These are phyloP conservation scores for Varanus komodoensis DNA, from an alignment of 2,113 vertebrate species.

Conservation along the genomic window DNA sequence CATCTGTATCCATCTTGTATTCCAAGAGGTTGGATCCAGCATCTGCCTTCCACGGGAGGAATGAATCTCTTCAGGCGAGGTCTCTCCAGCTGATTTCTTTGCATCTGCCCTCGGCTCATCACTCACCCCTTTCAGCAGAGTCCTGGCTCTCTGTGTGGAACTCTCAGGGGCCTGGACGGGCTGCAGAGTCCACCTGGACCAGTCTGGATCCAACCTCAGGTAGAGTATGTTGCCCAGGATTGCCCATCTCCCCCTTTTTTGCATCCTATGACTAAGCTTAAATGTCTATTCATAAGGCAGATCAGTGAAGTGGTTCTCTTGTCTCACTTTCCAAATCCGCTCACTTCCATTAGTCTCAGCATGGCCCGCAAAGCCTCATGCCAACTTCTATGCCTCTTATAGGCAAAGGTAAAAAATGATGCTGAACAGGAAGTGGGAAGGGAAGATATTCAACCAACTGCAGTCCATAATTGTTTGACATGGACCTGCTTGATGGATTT, in stretches of 20 bases:
- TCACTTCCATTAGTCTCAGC: too few species aligned
- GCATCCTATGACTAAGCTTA: neutral
- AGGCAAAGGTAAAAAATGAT: neutral
- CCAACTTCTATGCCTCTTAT: neutral
- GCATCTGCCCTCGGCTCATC: too few species aligned
- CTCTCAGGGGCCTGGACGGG: neutral
- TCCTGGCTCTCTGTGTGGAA: too few species aligned
- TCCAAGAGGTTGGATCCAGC: too few species aligned
- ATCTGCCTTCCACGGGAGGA: too few species aligned
- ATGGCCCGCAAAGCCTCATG: neutral
- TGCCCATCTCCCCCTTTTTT: neutral
- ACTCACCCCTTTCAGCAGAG: too few species aligned
- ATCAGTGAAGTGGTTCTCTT: neutral
- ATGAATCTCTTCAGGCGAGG: too few species aligned
- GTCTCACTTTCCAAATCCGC: neutral
- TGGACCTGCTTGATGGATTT: neutral
- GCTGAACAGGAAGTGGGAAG: neutral
- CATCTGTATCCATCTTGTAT: too few species aligned
- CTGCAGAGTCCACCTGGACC: too few species aligned
- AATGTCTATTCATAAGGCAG: neutral
- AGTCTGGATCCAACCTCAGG: neutral
- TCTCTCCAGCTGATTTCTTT: too few species aligned
- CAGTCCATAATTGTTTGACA: neutral
- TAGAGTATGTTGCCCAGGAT: neutral
- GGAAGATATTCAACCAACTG: neutral